Percentiles rank a stretch among this genome's conserved stretches.
phyloP scores from a whole-genome alignment of 2,797 vertebrate species.

The Centropyge bicolor region DNA sequence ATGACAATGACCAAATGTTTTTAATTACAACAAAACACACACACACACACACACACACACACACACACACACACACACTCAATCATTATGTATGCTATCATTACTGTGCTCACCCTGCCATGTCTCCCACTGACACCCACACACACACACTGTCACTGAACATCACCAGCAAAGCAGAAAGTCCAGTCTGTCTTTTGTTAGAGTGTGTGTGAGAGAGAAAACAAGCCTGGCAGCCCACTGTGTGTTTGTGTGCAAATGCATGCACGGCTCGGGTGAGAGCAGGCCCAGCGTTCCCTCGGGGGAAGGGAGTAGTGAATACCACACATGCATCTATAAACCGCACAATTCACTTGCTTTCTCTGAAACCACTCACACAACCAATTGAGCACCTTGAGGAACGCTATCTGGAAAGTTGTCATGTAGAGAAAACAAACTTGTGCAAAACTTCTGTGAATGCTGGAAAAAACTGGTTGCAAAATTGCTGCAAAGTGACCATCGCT shows the following conservation, averaged over 20 bases:
- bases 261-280: conserved; percentile 3
- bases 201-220: neutral
- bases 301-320: conserved; percentile 39
- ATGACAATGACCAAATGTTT: neutral
- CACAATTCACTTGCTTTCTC: neutral
- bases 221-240: conserved; percentile 20
- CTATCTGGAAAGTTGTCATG: neutral
- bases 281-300: conserved; percentile 20
- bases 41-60: neutral
- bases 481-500: neutral
- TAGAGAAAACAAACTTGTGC: neutral
- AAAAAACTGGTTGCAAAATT: too few relatives aligned
- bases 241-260: conserved; percentile 18
- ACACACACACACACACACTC: neutral
- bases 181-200: conserved; percentile 23
- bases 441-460: neutral
- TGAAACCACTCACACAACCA: neutral
- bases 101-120: neutral
- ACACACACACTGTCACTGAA: conserved; percentile 12
- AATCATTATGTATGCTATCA: neutral
- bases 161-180: conserved; percentile 41
- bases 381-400: neutral
- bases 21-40: neutral
- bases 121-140: neutral
- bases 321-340: conserved; percentile 22